Base-by-base conservation (phyloP, 2,888 invertebrate species). In the Xanthorhoe spadicearia region DNA sequence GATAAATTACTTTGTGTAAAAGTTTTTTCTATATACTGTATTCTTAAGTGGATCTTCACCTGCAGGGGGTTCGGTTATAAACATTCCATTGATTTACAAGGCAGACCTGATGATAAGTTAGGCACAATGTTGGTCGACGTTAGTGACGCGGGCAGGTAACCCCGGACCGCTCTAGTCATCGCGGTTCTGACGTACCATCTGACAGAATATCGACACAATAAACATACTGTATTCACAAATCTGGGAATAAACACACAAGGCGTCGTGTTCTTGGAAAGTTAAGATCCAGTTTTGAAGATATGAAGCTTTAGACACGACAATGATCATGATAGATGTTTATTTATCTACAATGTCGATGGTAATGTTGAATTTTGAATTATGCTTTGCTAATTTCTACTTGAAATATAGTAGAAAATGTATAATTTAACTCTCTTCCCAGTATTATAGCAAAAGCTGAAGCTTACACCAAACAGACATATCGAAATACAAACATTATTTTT, bases 91-190 rank as follows among this genome's bases (percentile, higher is more conserved):
- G 80, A 79, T 83, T 80, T 74, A 79, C 71, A 72, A 77, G 77
- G 84, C 92, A 87, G 91, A 92, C 92, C 92, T 92, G 90, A 79
- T 82, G 76, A 77, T 80, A 80, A 77, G 83, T 83, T 84, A 85
- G 88, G 83, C 86, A 81, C 83, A 84, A 80, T 77, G 76, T 78
- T 76, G 75, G 73, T 73, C 67, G 83, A 85, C 86, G 89, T 84
- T 90, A 89, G 87, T 84, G 88, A 76, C 86, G 87, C 83, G 88
- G 79, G 81, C 84, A 81, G 82, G 88, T 81, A 53, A 84, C 88
- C 89, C 89, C 88, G 86, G 89, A 82, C 86, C 90, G 88, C 89
- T 89, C 93, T 93, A 93, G 93, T 93, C 93, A 93, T 93, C 93
- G 93, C 88, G 90, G 77, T 81, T 92, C 93, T 85, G 91, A 87